Conservation (phyloP, 2,888 invertebrate species). For the Phrixothrix hirtus region DNA sequence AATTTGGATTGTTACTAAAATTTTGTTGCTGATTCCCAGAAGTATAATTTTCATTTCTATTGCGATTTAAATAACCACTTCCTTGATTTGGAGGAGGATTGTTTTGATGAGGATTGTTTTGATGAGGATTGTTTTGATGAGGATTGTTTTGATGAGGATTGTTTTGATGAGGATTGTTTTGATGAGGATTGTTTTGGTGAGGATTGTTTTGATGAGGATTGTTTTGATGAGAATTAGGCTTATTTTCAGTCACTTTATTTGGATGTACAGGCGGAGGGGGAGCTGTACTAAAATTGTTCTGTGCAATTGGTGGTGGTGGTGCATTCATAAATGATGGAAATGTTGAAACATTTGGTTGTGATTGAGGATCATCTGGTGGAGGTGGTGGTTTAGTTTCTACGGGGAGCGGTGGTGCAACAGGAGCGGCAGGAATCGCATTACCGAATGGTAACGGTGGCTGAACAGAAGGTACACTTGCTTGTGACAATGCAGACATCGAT, state of each 20-base stretch:
- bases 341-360: constrained; percentile 37
- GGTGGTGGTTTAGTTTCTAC: constrained; percentile 54
- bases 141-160: no score
- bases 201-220: no score
- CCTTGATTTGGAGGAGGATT: not conserved
- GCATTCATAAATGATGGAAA: constrained; percentile 38
- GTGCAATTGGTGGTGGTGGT: constrained; percentile 38
- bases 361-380: constrained; percentile 50
- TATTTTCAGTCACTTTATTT: constrained; percentile 28
- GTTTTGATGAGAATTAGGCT: constrained; percentile 42
- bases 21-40: not conserved
- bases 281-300: constrained; percentile 36
- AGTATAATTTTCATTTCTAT: constrained; percentile 2
- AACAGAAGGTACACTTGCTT: constrained; percentile 26
- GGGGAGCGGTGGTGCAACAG: constrained; percentile 57
- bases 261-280: constrained; percentile 48
- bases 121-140: no score
- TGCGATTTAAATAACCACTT: constrained; percentile 11
- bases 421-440: constrained; percentile 46
- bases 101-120: no score
- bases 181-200: constrained; percentile 3
- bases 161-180: not conserved
- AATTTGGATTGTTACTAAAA: constrained; percentile 15
- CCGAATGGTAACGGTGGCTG: constrained; percentile 41
- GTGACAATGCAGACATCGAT: constrained; percentile 53